Conservation (phyloP, 2,113 vertebrate species). For the Gopherus flavomarginatus region DNA sequence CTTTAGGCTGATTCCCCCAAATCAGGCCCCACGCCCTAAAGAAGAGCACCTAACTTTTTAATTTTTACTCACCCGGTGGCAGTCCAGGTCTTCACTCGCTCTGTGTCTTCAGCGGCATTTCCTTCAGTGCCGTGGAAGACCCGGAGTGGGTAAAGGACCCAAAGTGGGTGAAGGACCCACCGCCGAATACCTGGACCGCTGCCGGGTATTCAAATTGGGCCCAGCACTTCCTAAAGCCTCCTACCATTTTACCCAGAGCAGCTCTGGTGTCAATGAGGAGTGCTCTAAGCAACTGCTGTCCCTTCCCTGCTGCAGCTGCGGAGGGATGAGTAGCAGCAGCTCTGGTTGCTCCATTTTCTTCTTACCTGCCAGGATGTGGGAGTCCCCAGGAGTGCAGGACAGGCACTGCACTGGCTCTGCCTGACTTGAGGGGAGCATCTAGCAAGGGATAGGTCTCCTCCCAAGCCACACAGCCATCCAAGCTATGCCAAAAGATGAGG, state of each 20-base stretch:
- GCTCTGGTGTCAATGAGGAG: background rate
- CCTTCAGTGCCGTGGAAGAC: no score
- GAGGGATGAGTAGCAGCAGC: background rate
- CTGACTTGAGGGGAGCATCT: background rate
- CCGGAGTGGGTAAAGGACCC: no score
- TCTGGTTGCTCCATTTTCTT: background rate
- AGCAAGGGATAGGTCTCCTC: background rate
- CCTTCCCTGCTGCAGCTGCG: background rate
- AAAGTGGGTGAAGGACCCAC: no score
- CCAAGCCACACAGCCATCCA: background rate
- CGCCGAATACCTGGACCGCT: no score
- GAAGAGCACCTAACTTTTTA: no score
- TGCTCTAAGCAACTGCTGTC: background rate
- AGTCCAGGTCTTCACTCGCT: no score
- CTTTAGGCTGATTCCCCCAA: no score
- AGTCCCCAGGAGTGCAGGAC: background rate
- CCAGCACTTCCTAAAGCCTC: background rate
- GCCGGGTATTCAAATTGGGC: no score
- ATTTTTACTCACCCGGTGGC: no score
- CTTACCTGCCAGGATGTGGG: background rate
- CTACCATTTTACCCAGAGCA: background rate
- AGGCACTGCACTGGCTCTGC: background rate
- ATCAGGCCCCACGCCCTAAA: no score
- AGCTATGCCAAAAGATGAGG: background rate
- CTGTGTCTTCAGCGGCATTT: no score